These are phyloP conservation scores for Monodelphis domestica DNA, from an alignment of 2,797 vertebrate genomes.

Conservation along the genomic window DNA sequence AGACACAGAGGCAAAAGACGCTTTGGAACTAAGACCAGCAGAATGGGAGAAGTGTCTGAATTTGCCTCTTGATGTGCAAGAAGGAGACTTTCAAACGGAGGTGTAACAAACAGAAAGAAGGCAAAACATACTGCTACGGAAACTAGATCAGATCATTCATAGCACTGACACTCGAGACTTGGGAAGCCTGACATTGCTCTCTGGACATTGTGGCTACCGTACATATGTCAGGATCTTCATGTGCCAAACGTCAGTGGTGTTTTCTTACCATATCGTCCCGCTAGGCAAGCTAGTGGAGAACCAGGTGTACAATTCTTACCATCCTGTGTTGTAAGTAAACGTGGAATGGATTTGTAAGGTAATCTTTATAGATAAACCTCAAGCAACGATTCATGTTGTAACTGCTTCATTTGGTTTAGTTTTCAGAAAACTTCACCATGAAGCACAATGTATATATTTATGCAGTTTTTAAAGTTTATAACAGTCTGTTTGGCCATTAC, in stretches of 20 bases:
- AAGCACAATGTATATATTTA: conserved; percentile 99
- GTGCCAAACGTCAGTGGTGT: conserved; percentile 92
- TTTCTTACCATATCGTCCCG: conserved; percentile 91
- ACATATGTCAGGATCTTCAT: conserved; percentile 91
- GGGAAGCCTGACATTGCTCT: conserved; percentile 93
- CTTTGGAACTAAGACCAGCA: conserved; percentile 97
- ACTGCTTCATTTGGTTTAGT: conserved; percentile 98
- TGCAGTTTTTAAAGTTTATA: conserved; percentile 99
- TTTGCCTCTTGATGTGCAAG: conserved; percentile 98
- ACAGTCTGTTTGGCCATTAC: conserved; percentile 99
- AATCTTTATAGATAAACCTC: conserved; percentile 97
- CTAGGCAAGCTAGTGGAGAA: conserved; percentile 95
- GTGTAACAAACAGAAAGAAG: conserved; percentile 88
- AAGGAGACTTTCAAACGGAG: conserved; percentile 99
- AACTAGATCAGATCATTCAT: conserved; percentile 79
- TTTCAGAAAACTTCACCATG: conserved; percentile 97
- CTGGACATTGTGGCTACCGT: conserved; percentile 89
- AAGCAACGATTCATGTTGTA: conserved; percentile 98
- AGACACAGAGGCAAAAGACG: conserved; percentile 96
- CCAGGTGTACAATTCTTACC: conserved; percentile 99
- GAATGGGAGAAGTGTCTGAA: conserved; percentile 99
- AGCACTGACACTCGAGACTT: conserved; percentile 95
- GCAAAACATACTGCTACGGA: conserved; percentile 80
- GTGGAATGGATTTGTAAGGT: conserved; percentile 98
- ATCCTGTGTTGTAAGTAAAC: conserved; percentile 99